Evolutionary conservation across 1,140 invertebrate genomes (phyloP), one percentile per base, ranked within the genome.

Genomic region (Drosophila navojoa): DNA sequence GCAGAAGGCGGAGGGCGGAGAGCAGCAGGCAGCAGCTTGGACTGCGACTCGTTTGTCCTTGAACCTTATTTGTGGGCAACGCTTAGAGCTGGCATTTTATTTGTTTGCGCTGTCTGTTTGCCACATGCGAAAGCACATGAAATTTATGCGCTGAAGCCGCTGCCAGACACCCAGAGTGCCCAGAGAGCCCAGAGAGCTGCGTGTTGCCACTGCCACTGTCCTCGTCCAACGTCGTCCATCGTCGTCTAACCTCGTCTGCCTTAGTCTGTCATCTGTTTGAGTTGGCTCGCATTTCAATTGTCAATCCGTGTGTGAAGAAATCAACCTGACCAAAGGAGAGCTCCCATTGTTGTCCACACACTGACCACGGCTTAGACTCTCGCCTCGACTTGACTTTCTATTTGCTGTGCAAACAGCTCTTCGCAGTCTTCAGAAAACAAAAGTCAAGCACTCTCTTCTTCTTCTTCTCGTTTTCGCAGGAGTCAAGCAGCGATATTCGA

Each of bases 131-230:
- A 64, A 52, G 50, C 50, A 70, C 63, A 67, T 59, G 50, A 67
- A 79, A 89, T 79, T 68, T 77, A 89, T 89, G 84, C 71, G 67
- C 16, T 57, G 58, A 70, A 44, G 50, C 69, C 76, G 76, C 64
- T 68, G 72, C 61, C 58, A 67, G 54, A 47, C 64, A 45, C 5
- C 42, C 42, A 32, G 5, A 9, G 15, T 3, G 15, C n/a, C 42
- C 2, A 29, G 27, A 5, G 27, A 22, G 19, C 19, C 27, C 27
- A 29, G 27, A 29, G 27, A 29, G 4, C 5, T 29, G 4, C 5
- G 27, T 29, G n/a, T 15, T 15, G 42, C 3, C 40, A 44, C 15
- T 6, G 42, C 0, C 42, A 15, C 42, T 15, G 42, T 44, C 42
- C 42, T 6, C 32, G 5, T 15, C 42, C n/a, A 29, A 1, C 5